Base-by-base conservation (phyloP, 2,888 invertebrate species). In the Elysia crispata region DNA sequence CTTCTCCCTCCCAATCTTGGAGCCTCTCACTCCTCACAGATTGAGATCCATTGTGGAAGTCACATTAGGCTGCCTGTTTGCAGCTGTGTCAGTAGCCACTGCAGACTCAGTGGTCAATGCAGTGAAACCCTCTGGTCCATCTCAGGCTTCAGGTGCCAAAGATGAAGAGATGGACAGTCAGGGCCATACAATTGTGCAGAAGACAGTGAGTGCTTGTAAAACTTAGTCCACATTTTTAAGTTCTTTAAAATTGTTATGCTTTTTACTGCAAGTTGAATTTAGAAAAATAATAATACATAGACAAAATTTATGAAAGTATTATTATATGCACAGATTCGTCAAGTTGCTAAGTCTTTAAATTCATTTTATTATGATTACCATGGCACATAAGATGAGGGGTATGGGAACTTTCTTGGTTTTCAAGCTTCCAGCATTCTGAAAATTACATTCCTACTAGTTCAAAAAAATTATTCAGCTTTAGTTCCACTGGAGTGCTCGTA, bases 11-110 rank as follows among this genome's bases (percentile, higher is more conserved):
- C 97, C 97, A 0, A 95, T 97, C 81, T 92, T 97, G 77, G 97
- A 98, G 91, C 97, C 98, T 0, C 93, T 98, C 86, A 96, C 96
- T 15, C 94, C 96, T 3, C 95, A 95, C n/a, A 95, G 97, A 87
- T 94, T 98, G 72, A 94, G 95, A 81, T 96, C 96, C 89, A 93
- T 98, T 64, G 96, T 96, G 70, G 95, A 95, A 82, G 94, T 98
- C 82, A 96, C 96, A 77, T 95, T 96, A 93, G 95, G 97, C 8
- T 96, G 96, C 86, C 92, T 98, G 5, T 95, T 97, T 86, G 92
- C 93, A 57, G 93, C 93, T 5, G 88, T 93, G 33, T 89, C 92
- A 80, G 92, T 92, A 49, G 92, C 93, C 64, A 90, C 91, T 13
- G 89, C 92, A 8, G 91, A 90, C 81, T 90, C 91, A 74, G 91